A percentile compares a stretch with the other conserved stretches of the same genome.
phyloP scores from a whole-genome alignment of 2,888 invertebrate genomes.

The Nemurella pictetii region DNA sequence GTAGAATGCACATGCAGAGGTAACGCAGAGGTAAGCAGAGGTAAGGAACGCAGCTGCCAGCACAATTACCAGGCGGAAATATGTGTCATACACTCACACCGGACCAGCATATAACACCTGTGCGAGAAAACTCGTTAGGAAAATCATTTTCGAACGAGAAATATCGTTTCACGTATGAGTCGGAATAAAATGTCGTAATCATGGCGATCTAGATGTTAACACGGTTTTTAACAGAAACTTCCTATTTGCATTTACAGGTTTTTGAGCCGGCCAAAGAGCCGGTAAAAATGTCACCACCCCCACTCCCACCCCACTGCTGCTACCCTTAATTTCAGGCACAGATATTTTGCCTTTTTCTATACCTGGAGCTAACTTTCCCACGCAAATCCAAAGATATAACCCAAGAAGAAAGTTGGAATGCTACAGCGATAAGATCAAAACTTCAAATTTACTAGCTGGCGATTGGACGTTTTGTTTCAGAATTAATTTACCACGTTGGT shows the following conservation, averaged over 20 bases:
- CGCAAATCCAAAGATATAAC: not conserved
- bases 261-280: not conserved
- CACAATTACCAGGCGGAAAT: conserved; percentile 13
- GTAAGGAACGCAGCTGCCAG: no score
- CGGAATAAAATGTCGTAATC: not conserved
- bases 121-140: not conserved
- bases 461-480: not conserved
- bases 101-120: conserved; percentile 8
- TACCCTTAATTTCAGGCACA: not conserved
- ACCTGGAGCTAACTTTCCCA: not conserved
- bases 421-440: not conserved
- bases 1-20: not conserved
- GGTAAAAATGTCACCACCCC: no score
- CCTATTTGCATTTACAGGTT: not conserved
- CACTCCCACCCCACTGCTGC: no score
- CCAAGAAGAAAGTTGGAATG: not conserved
- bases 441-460: not conserved
- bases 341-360: not conserved
- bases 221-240: not conserved
- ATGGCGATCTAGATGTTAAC: not conserved
- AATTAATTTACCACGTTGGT: no score
- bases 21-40: not conserved
- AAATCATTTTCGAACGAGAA: not conserved
- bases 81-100: conserved; percentile 23
- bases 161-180: not conserved